phyloP scores from a whole-genome alignment of 2,113 vertebrate species.

The Rostratula benghalensis region DNA sequence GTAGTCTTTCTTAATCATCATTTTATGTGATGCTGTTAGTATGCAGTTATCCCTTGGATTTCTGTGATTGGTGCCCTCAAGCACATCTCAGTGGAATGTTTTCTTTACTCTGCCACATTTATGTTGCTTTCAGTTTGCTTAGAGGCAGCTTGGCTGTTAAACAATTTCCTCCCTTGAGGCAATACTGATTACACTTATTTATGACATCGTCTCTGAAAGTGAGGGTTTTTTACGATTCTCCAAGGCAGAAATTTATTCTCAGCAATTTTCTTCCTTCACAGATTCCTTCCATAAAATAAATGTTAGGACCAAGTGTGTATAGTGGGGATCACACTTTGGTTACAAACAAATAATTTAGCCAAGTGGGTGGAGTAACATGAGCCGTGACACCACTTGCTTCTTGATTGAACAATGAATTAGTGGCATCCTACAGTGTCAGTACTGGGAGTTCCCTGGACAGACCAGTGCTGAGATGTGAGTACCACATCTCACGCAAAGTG shows the following conservation, averaged over 20 bases:
- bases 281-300: slow-evolving; percentile 1
- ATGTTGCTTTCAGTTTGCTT: slow-evolving; percentile 19
- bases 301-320: not conserved
- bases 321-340: not conserved
- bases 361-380: not conserved
- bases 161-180: slow-evolving; percentile 12
- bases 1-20: not conserved
- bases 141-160: slow-evolving; percentile 20
- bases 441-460: not conserved
- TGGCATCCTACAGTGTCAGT: not conserved
- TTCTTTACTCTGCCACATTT: slow-evolving; percentile 24
- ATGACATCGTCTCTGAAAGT: slow-evolving; percentile 7
- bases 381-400: not conserved
- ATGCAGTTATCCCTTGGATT: not conserved
- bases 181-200: slow-evolving; percentile 34
- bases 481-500: not conserved
- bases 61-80: not conserved
- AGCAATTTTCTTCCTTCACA: slow-evolving; percentile 7
- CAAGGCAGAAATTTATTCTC: slow-evolving; percentile 15
- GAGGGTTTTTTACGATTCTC: slow-evolving; percentile 13
- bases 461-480: not conserved
- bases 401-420: not conserved
- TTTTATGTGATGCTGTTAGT: not conserved
- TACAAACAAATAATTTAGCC: not conserved
- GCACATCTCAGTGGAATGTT: not conserved